Evolutionary conservation across 2,797 vertebrate genomes (phyloP).

Genomic region (Bradypodion pumilum): DNA sequence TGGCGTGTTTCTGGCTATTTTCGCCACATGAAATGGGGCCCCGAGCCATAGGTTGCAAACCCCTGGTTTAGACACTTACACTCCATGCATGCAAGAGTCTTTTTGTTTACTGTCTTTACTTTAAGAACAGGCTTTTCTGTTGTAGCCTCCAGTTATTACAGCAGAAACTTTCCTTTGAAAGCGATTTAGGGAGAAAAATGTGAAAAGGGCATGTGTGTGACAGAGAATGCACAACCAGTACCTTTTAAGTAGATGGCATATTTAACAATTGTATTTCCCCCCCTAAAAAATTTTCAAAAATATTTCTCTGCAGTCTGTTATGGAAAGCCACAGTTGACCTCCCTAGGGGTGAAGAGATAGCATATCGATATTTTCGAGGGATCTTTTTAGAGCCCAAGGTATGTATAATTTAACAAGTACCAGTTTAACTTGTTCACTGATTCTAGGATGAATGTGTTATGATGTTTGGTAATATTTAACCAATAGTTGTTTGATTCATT

Average conservation of each 20-base stretch:
- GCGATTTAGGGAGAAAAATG: no score
- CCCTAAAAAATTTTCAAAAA: neutral
- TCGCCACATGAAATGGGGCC: no score
- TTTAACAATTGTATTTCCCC: no score
- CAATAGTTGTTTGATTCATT: neutral
- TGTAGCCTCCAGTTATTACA: neutral
- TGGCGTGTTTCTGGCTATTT: no score
- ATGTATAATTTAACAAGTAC: constrained; percentile 69
- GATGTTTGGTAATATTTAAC: neutral
- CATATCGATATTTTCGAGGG: constrained; percentile 93
- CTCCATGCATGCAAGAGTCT: neutral
- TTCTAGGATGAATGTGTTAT: neutral
- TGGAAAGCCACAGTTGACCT: constrained; percentile 84
- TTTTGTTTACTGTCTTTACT: neutral
- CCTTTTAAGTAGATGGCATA: neutral
- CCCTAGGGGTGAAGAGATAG: constrained; percentile 76
- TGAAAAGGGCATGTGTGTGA: no score
- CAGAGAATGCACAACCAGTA: neutral
- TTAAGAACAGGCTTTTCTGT: neutral
- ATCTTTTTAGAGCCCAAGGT: constrained; percentile 92
- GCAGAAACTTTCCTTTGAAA: neutral
- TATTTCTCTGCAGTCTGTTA: constrained; percentile 68
- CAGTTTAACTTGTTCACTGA: neutral
- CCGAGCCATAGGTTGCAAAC: no score
- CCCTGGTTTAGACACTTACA: no score